Evolutionary conservation across 2,888 invertebrate species (phyloP).

Genomic region (Amphimallon solstitiale): DNA sequence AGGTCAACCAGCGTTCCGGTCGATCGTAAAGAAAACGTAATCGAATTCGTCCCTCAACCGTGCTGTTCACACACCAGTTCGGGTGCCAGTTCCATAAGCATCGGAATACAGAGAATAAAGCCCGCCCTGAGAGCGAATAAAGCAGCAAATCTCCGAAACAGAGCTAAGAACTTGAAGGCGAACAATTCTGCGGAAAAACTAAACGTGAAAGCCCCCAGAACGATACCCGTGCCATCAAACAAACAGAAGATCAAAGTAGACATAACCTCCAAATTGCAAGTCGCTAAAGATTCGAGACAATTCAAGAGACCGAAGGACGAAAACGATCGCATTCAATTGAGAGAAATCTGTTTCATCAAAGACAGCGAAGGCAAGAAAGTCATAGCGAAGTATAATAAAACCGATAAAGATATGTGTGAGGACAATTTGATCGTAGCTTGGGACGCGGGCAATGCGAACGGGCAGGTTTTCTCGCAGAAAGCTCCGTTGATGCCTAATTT

Average conservation of each 20-base stretch:
- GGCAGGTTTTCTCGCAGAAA: constrained; percentile 55
- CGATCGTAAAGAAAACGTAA: constrained; percentile 59
- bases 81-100: constrained; percentile 35
- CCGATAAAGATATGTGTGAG: constrained; percentile 47
- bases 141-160: constrained; percentile 26
- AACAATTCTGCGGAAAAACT: constrained; percentile 15
- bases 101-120: constrained; percentile 23
- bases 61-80: constrained; percentile 50
- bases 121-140: constrained; percentile 21
- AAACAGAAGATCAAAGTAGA: constrained; percentile 41
- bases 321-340: constrained; percentile 51
- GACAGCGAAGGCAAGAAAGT: constrained; percentile 57
- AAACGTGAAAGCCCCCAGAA: background rate
- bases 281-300: constrained; percentile 43
- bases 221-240: background rate
- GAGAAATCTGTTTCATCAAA: constrained; percentile 60
- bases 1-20: constrained; percentile 48
- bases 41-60: constrained; percentile 50
- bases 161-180: constrained; percentile 17
- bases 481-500: constrained; percentile 37
- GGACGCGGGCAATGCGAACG: constrained; percentile 52
- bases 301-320: constrained; percentile 43
- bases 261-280: constrained; percentile 38
- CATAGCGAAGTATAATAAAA: constrained; percentile 57
- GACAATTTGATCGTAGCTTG: constrained; percentile 59